A percentile compares a stretch with the other conserved stretches of the same genome.
These are phyloP conservation scores for Odocoileus hemionus DNA, from an alignment of 2,113 vertebrate species.

Conservation along the genomic window DNA sequence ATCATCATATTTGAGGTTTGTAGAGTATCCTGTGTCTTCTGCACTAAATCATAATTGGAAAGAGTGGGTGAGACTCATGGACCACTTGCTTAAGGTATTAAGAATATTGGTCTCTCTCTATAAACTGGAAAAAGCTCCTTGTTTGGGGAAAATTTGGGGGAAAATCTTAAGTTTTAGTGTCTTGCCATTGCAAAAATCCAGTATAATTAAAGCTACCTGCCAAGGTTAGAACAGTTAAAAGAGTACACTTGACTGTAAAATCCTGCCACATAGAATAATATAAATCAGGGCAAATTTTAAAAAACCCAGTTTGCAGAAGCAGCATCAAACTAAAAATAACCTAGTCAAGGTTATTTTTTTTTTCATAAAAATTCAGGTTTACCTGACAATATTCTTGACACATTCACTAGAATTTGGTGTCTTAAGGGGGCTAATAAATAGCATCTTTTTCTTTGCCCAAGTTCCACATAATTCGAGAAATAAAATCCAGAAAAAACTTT, in stretches of 20 bases:
- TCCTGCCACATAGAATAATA: neutral
- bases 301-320: neutral
- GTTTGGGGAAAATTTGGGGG: accelerated
- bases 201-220: neutral
- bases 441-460: neutral
- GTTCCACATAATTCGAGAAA: neutral
- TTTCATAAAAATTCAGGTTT: neutral
- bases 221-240: neutral
- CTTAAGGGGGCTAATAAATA: neutral
- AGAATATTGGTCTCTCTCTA: neutral
- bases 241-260: neutral
- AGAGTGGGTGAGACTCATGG: neutral
- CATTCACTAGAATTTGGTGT: neutral
- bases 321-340: neutral
- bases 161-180: neutral
- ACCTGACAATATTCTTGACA: neutral
- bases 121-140: neutral
- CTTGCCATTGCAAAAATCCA: neutral
- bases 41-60: neutral
- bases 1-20: neutral
- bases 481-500: neutral
- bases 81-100: neutral
- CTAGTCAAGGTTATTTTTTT: neutral
- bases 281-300: neutral
- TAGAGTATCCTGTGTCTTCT: neutral